These are phyloP conservation scores for Anas flavirostris DNA, from an alignment of 2,797 vertebrate genomes.

Conservation along the genomic window DNA sequence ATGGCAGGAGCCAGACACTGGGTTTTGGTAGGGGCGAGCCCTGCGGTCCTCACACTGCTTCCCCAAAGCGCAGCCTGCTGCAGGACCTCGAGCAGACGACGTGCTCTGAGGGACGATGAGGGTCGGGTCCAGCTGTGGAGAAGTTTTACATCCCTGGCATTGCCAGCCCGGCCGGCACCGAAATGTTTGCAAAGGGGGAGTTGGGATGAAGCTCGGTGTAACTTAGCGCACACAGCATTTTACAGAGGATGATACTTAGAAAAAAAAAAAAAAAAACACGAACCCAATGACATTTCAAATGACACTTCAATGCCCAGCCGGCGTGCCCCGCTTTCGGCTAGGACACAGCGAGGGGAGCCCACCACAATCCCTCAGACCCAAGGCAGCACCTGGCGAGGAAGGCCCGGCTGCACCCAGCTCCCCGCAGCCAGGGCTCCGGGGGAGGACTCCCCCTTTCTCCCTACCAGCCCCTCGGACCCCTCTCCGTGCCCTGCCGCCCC, in stretches of 20 bases:
- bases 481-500: too few relatives aligned
- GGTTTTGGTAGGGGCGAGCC: fast-evolving
- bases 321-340: too few relatives aligned
- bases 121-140: not conserved
- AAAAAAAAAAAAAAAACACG: not conserved
- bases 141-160: not conserved
- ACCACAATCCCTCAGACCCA: not conserved
- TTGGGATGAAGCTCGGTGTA: not conserved
- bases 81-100: not conserved
- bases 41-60: fast-evolving
- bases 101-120: too few relatives aligned
- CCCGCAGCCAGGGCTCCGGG: too few relatives aligned
- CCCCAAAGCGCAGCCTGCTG: not conserved
- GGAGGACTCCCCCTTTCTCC: not conserved
- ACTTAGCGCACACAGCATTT: not conserved
- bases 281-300: not conserved
- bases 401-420: not conserved
- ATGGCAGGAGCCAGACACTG: fast-evolving
- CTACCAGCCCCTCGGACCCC: not conserved
- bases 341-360: not conserved
- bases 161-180: not conserved
- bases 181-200: not conserved
- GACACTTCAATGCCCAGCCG: too few relatives aligned
- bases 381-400: fast-evolving
- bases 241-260: not conserved